These are phyloP conservation scores for Aphelinus atriplicis DNA, from an alignment of 1,140 invertebrate genomes.

Conservation along the genomic window DNA sequence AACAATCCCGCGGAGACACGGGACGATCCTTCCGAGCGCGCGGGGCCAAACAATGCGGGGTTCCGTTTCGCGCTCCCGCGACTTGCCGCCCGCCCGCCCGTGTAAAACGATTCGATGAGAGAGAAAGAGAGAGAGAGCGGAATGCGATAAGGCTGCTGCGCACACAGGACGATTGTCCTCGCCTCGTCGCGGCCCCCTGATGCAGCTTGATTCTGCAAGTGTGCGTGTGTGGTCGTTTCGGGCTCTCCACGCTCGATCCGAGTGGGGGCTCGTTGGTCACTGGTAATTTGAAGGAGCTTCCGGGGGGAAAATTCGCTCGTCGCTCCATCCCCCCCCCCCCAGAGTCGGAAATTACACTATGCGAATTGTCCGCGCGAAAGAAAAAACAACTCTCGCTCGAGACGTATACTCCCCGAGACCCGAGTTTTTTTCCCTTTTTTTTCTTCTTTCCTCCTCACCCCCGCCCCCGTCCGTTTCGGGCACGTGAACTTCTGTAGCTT, in stretches of 20 bases:
- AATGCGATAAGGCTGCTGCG: slow-evolving; percentile 4
- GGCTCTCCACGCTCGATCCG: too few relatives aligned
- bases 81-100: neutral
- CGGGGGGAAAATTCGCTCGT: neutral
- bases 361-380: too few relatives aligned
- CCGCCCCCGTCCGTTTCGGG: slow-evolving; percentile 18
- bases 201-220: too few relatives aligned
- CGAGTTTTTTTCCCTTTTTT: too few relatives aligned
- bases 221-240: too few relatives aligned
- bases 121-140: neutral
- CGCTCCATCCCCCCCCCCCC: too few relatives aligned
- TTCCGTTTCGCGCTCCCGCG: slow-evolving; percentile 13
- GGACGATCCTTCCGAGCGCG: slow-evolving; percentile 2
- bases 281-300: neutral
- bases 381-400: too few relatives aligned
- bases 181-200: too few relatives aligned
- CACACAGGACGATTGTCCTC: too few relatives aligned
- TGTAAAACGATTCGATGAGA: slow-evolving; percentile 10
- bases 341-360: too few relatives aligned
- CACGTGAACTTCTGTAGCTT: neutral
- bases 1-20: slow-evolving; percentile 4
- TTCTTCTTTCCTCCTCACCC: too few relatives aligned
- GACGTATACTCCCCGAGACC: too few relatives aligned
- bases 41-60: slow-evolving; percentile 12
- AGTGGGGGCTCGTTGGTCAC: neutral